These are phyloP conservation scores for Herpetotheres cachinnans DNA, from an alignment of 2,113 vertebrate genomes.

Conservation along the genomic window DNA sequence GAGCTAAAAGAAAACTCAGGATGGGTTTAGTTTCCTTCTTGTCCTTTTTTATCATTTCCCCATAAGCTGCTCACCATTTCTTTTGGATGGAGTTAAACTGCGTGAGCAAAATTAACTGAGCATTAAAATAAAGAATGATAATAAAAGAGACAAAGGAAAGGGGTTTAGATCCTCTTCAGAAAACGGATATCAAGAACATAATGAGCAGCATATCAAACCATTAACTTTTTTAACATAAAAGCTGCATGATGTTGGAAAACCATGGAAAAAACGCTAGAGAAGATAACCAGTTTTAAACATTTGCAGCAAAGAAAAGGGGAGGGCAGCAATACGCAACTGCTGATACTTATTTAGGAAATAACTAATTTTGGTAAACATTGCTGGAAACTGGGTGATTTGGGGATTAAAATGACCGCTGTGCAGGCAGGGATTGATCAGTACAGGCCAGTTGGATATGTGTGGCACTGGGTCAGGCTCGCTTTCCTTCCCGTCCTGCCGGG, in stretches of 20 bases:
- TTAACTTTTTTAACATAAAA: neutral
- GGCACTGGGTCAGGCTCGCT: accelerated
- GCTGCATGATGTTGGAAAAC: neutral
- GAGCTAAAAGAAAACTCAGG: neutral
- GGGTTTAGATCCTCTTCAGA: neutral
- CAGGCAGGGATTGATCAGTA: no score
- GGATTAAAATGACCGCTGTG: neutral
- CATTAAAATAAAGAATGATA: neutral
- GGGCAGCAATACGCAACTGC: neutral
- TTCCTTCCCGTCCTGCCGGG: neutral
- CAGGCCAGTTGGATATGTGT: accelerated
- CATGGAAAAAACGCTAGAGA: neutral
- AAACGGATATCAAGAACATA: neutral
- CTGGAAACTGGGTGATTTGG: no score
- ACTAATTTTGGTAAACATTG: accelerated
- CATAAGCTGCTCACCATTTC: neutral
- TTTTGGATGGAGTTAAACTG: neutral
- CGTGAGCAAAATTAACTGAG: neutral
- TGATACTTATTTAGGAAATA: neutral
- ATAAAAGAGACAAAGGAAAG: neutral
- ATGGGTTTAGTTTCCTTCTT: accelerated
- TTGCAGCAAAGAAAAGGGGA: neutral
- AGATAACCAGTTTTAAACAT: neutral
- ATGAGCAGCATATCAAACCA: neutral
- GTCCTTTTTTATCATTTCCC: neutral